phyloP scores from a whole-genome alignment of 2,797 vertebrate genomes.

The Alosa sapidissima region DNA sequence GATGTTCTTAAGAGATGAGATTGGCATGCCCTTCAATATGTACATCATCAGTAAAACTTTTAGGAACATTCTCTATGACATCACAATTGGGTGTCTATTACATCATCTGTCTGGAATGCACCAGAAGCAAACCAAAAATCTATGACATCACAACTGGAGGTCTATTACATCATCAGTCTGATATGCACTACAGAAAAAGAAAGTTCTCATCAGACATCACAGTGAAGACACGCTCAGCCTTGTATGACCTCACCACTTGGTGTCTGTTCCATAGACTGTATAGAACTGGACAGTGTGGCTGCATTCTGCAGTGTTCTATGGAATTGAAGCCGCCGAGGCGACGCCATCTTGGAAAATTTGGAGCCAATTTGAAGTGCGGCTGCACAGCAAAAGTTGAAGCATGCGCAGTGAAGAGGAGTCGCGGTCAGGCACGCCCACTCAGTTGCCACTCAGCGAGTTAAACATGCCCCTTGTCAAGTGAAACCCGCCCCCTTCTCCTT shows the following conservation, averaged over 20 bases:
- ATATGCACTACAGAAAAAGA: neutral
- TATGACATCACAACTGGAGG: neutral
- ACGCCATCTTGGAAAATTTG: no score
- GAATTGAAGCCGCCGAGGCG: no score
- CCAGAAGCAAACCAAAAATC: neutral
- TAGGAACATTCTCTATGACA: neutral
- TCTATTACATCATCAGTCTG: neutral
- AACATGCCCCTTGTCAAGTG: no score
- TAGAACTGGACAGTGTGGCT: no score
- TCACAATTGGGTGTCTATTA: neutral
- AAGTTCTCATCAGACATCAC: neutral
- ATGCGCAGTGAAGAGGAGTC: no score
- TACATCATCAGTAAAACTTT: slow-evolving; percentile 61
- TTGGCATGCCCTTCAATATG: slow-evolving; percentile 75
- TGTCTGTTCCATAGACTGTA: no score
- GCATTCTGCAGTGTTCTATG: no score
- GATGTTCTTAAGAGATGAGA: neutral
- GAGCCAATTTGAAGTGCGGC: no score
- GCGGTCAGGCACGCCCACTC: no score
- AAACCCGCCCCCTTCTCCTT: no score
- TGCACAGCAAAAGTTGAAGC: no score
- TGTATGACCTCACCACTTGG: neutral
- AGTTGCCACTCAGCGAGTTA: no score
- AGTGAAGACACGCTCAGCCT: neutral
- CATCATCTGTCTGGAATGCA: neutral